Evolutionary conservation across 2,113 vertebrate genomes (phyloP).

Genomic region (Labeo rohita): DNA sequence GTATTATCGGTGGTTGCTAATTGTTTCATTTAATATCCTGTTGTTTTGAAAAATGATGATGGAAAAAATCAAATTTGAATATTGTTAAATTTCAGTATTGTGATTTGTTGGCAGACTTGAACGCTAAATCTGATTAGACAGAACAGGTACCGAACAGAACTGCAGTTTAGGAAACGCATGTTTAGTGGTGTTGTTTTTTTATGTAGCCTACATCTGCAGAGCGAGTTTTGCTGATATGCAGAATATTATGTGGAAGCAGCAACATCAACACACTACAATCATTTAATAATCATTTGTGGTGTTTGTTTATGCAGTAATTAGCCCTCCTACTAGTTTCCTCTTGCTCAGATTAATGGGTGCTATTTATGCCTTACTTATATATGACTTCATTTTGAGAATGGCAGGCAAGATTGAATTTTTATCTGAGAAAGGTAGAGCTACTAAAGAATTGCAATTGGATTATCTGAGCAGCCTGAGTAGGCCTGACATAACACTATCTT

Average conservation of each 20-base stretch:
- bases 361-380: background rate
- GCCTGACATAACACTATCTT: background rate
- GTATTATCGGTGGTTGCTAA: constrained; percentile 13
- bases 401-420: background rate
- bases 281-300: constrained; percentile 28
- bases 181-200: background rate
- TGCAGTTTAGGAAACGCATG: background rate
- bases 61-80: constrained; percentile 23
- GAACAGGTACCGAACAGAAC: background rate
- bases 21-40: constrained; percentile 20
- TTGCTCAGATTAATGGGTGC: background rate
- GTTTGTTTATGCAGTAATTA: constrained; percentile 22
- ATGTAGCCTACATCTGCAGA: background rate
- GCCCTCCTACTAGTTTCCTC: constrained; percentile 25
- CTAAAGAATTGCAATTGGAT: background rate
- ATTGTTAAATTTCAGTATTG: constrained; percentile 16
- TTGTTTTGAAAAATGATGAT: constrained; percentile 21
- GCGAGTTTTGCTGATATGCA: background rate
- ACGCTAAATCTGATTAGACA: background rate
- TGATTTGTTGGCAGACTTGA: background rate
- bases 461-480: background rate
- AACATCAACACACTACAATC: constrained; percentile 1
- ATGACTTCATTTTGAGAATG: background rate
- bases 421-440: background rate
- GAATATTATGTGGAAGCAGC: background rate